Evolutionary conservation across 2,113 vertebrate species (phyloP).

Genomic region (Lepus timidus): DNA sequence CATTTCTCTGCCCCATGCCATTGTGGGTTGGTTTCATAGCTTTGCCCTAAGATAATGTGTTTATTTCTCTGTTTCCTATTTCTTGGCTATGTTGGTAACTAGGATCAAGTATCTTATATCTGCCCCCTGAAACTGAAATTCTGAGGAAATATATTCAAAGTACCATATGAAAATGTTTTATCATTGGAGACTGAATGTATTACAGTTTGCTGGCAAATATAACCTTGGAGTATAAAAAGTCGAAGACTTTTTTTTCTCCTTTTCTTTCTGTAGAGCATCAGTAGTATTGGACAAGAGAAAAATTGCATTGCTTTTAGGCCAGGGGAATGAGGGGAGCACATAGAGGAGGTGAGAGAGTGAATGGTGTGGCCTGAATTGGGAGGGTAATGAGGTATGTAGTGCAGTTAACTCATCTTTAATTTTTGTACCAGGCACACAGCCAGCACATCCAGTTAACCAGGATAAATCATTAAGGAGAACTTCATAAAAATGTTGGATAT

Average conservation of each 20-base stretch:
- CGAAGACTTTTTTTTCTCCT: neutral
- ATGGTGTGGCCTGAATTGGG: neutral
- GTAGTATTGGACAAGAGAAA: slow-evolving; percentile 16
- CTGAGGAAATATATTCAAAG: slow-evolving; percentile 28
- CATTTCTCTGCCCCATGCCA: neutral
- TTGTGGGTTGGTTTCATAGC: slow-evolving; percentile 33
- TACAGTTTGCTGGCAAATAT: slow-evolving; percentile 37
- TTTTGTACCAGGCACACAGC: slow-evolving; percentile 55
- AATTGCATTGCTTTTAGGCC: neutral
- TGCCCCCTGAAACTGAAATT: slow-evolving; percentile 33
- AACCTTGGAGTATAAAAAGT: slow-evolving; percentile 6
- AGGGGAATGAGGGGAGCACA: neutral
- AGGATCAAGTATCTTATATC: neutral
- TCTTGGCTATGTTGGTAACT: neutral
- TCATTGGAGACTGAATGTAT: neutral
- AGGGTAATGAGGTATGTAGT: neutral
- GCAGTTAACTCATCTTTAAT: slow-evolving; percentile 72
- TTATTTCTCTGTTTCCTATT: slow-evolving; percentile 36
- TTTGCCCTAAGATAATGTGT: neutral
- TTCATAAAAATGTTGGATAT: slow-evolving; percentile 51
- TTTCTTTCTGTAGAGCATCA: slow-evolving; percentile 48
- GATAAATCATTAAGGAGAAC: slow-evolving; percentile 56
- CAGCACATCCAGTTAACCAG: slow-evolving; percentile 26
- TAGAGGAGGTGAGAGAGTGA: neutral
- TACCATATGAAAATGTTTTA: slow-evolving; percentile 34